Evolutionary conservation across 2,888 invertebrate species (phyloP), one percentile per base, ranked within the genome.

Genomic region (Orthosia gracilis): DNA sequence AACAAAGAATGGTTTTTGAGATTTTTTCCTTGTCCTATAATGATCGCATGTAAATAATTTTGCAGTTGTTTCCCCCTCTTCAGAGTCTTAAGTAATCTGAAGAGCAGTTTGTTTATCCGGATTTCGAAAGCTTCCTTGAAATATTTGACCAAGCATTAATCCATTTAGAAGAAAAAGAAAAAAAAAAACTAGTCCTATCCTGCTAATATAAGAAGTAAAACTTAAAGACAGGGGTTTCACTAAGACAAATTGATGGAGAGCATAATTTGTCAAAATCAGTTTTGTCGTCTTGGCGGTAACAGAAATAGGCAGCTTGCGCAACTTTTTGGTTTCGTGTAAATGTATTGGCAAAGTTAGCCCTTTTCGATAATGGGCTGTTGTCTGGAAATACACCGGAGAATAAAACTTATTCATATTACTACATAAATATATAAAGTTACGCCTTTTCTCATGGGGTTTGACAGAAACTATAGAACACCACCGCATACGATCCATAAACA

Each of bases 211-310:
- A 66, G 65, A 52, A 49, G 18, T 59, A 57, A 49, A 79, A 21
- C 47, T 55, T 57, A 47, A 55, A 47, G 65, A 57, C 65, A 18
- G 26, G 23, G 68, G 57, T 66, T 76, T 76, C 62, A 80, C 69
- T 58, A 66, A 72, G 72, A 80, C 47, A 76, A 81, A 80, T 72
- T 55, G 55, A 76, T 63, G 66, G 0, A 23, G 55, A 62, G 55
- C 65, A 59, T 66, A 65, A 72, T 80, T 81, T 69, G 55, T 80
- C 77, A 76, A 59, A 52, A 80, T 81, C 81, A 67, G 58, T 23
- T 40, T 49, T 49, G 21, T 69, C 47, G 64, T 65, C n/a, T 63
- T 23, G 21, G 50, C 12, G 9, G 62, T 61, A 45, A 61, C 68
- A 65, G 62, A 75, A 71, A 80, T 80, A 70, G 31, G 67, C 55